phyloP scores from a whole-genome alignment of 2,888 invertebrate species.

The Philereme transversata region DNA sequence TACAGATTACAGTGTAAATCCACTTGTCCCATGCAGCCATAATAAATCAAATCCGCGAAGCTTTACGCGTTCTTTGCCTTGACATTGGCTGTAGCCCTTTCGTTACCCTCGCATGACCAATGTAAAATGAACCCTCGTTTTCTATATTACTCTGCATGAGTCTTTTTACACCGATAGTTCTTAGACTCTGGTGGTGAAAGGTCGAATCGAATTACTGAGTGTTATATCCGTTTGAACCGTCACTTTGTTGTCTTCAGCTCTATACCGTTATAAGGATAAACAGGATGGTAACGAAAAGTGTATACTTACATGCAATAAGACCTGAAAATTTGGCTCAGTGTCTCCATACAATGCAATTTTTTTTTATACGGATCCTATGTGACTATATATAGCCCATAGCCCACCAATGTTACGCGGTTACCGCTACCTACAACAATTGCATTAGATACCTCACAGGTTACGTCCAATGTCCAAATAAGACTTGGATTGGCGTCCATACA shows the following conservation, averaged over 20 bases:
- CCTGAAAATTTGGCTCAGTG: too few relatives aligned
- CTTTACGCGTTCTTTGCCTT: constrained; percentile 40
- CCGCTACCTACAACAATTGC: too few relatives aligned
- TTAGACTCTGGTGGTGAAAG: constrained; percentile 18
- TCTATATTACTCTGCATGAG: constrained; percentile 3
- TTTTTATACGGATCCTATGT: too few relatives aligned
- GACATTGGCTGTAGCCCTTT: constrained; percentile 42
- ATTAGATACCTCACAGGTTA: too few relatives aligned
- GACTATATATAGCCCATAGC: too few relatives aligned
- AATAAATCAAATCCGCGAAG: constrained; percentile 38
- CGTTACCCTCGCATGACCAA: constrained; percentile 20
- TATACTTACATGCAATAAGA: too few relatives aligned
- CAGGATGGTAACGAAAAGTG: too few relatives aligned
- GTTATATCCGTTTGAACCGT: constrained; percentile 49
- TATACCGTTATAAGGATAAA: constrained; percentile 4
- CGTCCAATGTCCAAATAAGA: too few relatives aligned
- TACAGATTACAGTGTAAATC: constrained; percentile 6
- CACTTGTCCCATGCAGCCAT: constrained; percentile 22
- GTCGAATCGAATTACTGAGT: constrained; percentile 44
- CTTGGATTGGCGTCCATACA: too few relatives aligned
- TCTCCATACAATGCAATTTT: too few relatives aligned
- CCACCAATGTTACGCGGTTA: too few relatives aligned
- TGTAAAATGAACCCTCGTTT: constrained; percentile 18
- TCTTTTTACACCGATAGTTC: constrained; percentile 21
- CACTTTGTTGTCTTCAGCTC: constrained; percentile 48